Percentiles rank a stretch among this genome's conserved stretches.
These are phyloP conservation scores for Melopsittacus undulatus DNA, from an alignment of 2,797 vertebrate species.

Conservation along the genomic window DNA sequence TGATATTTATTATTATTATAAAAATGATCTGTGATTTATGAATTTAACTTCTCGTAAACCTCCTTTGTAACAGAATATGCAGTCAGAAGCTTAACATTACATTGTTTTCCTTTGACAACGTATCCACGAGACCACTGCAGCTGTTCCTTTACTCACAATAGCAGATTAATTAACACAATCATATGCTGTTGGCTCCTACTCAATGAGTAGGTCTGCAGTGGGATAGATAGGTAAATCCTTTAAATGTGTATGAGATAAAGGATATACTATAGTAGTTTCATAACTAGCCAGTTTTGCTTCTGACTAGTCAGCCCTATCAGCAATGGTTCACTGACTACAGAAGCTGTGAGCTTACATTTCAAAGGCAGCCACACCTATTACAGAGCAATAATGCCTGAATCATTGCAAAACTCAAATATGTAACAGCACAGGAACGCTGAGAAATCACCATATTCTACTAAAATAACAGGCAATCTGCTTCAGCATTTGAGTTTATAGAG, in stretches of 20 bases:
- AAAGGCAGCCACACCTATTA: constrained; percentile 77
- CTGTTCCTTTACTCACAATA: constrained; percentile 99
- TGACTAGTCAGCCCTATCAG: constrained; percentile 87
- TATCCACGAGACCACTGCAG: constrained; percentile 96
- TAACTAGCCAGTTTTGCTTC: constrained; percentile 86
- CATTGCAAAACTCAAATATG: constrained; percentile 67
- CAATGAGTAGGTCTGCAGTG: constrained; percentile 97
- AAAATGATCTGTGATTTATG: constrained; percentile 97
- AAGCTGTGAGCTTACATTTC: constrained; percentile 73
- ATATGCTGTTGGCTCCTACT: constrained; percentile 97
- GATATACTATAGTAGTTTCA: constrained; percentile 87
- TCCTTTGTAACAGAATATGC: constrained; percentile 98
- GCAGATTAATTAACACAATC: constrained; percentile 99
- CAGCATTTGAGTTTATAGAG: constrained; percentile 64
- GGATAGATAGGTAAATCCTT: constrained; percentile 99
- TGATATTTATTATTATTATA: constrained; percentile 91
- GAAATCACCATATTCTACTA: constrained; percentile 72
- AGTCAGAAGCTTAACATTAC: constrained; percentile 97
- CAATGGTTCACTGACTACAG: constrained; percentile 80
- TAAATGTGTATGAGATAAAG: constrained; percentile 92
- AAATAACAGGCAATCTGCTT: constrained; percentile 70
- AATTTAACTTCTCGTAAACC: constrained; percentile 94
- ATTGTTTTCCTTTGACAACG: constrained; percentile 99
- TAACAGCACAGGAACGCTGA: constrained; percentile 67
- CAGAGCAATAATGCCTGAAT: constrained; percentile 70